phyloP scores from a whole-genome alignment of 2,797 vertebrate genomes.

The Hylomyscus alleni region DNA sequence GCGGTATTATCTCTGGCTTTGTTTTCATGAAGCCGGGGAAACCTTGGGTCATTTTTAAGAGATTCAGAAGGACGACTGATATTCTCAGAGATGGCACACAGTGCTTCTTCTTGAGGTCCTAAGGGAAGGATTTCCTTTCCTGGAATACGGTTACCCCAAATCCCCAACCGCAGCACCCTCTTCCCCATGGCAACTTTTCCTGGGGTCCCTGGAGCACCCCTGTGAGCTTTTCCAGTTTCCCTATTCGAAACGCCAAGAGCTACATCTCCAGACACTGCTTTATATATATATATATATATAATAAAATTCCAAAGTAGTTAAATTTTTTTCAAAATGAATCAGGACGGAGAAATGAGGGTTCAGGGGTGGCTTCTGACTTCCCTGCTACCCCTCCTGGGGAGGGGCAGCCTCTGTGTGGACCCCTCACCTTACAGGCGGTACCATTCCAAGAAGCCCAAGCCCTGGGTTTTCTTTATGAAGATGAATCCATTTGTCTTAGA shows the following conservation, averaged over 20 bases:
- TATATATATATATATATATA: too few species aligned
- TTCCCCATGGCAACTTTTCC: background rate
- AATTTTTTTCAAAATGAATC: background rate
- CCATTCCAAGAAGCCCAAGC: background rate
- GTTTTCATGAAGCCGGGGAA: background rate
- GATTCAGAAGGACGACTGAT: background rate
- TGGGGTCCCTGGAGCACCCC: background rate
- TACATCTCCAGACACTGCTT: background rate
- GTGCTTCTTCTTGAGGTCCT: background rate
- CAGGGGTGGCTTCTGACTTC: background rate
- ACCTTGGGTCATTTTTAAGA: background rate
- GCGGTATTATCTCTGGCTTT: background rate
- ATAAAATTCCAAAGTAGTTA: too few species aligned
- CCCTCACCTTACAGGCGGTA: background rate
- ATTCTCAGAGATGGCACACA: background rate
- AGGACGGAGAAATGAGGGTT: background rate
- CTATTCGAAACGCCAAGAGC: background rate
- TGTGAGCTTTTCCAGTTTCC: background rate
- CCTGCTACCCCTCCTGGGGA: background rate
- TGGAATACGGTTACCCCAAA: background rate
- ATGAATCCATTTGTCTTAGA: slow-evolving; percentile 16
- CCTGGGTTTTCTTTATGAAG: background rate
- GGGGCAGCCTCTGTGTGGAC: background rate
- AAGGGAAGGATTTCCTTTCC: background rate
- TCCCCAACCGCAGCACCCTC: background rate